Conservation (phyloP, 2,888 invertebrate species). For the Pharmacophagus antenor region DNA sequence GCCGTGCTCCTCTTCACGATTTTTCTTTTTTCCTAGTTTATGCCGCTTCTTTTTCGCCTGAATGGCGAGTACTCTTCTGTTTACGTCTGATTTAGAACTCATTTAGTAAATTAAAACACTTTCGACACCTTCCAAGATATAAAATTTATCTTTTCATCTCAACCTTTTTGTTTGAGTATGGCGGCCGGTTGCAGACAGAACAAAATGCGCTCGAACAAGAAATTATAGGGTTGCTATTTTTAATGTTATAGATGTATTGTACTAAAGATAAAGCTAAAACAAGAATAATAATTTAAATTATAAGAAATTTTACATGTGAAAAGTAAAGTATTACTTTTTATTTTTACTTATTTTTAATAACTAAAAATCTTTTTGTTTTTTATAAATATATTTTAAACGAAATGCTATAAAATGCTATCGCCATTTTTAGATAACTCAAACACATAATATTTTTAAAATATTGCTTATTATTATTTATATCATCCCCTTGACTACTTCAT, state of each 20-base stretch:
- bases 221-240: conserved; percentile 39
- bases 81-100: conserved; percentile 95
- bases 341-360: too few species aligned
- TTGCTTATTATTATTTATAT: too few species aligned
- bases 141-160: conserved; percentile 82
- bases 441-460: too few species aligned
- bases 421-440: too few species aligned
- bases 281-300: not conserved
- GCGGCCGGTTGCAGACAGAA: conserved; percentile 81
- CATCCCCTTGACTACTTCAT: too few species aligned
- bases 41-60: conserved; percentile 96
- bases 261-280: not conserved
- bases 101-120: conserved; percentile 83
- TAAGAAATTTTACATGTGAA: not conserved
- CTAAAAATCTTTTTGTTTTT: too few species aligned
- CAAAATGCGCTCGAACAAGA: conserved; percentile 78
- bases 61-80: conserved; percentile 94
- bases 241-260: not conserved
- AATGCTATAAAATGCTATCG: too few species aligned
- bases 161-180: conserved; percentile 87
- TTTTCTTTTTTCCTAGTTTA: conserved; percentile 93
- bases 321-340: too few species aligned
- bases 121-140: conserved; percentile 73
- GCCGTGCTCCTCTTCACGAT: conserved; percentile 84
- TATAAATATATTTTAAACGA: too few species aligned